phyloP scores from a whole-genome alignment of 1,140 invertebrate genomes.

The Theocolax elegans region DNA sequence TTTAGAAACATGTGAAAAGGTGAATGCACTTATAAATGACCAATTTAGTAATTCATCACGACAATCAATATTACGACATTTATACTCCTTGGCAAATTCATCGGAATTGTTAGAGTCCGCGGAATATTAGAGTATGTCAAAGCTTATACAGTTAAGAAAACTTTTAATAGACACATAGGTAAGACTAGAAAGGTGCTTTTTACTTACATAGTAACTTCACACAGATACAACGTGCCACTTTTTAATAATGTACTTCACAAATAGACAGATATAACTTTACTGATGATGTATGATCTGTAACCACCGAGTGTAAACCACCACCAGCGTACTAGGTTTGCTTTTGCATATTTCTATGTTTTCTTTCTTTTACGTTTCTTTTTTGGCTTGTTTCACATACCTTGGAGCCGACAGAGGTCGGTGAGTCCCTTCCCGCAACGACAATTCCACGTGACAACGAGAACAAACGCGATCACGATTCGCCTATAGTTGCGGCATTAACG shows the following conservation, averaged over 20 bases:
- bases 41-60: conserved; percentile 11
- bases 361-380: too few relatives aligned
- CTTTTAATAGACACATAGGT: neutral
- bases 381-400: neutral
- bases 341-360: too few relatives aligned
- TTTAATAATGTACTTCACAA: neutral
- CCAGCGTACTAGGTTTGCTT: too few relatives aligned
- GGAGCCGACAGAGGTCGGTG: neutral
- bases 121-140: neutral
- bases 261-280: too few relatives aligned
- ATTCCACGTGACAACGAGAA: neutral
- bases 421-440: neutral
- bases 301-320: too few relatives aligned
- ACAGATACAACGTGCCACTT: conserved; percentile 17
- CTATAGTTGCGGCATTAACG: too few relatives aligned
- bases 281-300: too few relatives aligned
- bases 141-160: too few relatives aligned
- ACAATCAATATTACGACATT: neutral
- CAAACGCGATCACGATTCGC: neutral
- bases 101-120: neutral
- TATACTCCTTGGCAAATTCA: neutral
- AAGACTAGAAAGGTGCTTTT: conserved; percentile 7
- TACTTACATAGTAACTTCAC: conserved; percentile 21
- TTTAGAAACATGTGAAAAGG: conserved; percentile 5
- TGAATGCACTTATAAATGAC: conserved; percentile 38